Evolutionary conservation across 2,113 vertebrate genomes (phyloP).

Genomic region (Coryphaenoides rupestris): DNA sequence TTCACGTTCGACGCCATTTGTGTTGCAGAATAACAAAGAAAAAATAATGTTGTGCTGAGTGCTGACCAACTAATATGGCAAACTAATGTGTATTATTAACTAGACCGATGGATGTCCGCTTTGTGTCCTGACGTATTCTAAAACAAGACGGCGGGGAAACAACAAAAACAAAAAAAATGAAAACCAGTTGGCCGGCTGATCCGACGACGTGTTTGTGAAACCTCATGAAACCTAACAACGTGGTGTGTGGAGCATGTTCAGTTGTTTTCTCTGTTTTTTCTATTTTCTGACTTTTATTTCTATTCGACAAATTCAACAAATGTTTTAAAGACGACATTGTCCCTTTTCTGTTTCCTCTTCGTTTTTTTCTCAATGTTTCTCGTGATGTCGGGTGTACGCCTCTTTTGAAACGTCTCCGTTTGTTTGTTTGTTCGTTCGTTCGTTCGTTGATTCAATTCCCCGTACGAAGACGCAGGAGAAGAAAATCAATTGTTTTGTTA

Average conservation of each 20-base stretch:
- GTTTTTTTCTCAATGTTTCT: background rate
- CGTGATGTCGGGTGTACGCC: too few relatives aligned
- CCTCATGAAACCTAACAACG: slow-evolving; percentile 76
- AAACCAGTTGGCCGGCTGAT: slow-evolving; percentile 98
- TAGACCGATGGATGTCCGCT: slow-evolving; percentile 89
- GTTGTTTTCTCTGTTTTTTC: slow-evolving; percentile 69
- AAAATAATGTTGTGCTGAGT: too few relatives aligned
- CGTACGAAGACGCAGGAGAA: too few relatives aligned
- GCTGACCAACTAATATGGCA: slow-evolving; percentile 88
- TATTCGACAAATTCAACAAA: slow-evolving; percentile 98
- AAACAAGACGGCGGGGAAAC: slow-evolving; percentile 61
- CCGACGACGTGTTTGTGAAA: slow-evolving; percentile 80
- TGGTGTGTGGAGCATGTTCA: slow-evolving; percentile 97
- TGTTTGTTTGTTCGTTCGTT: too few relatives aligned
- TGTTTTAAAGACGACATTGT: slow-evolving; percentile 80
- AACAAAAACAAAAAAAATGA: slow-evolving; percentile 33
- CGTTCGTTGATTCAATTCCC: too few relatives aligned
- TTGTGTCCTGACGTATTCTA: slow-evolving; percentile 84
- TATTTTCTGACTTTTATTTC: slow-evolving; percentile 89
- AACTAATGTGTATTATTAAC: slow-evolving; percentile 90
- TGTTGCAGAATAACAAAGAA: slow-evolving; percentile 78
- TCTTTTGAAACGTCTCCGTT: too few relatives aligned
- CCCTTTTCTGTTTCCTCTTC: background rate
- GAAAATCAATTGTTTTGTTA: too few relatives aligned
- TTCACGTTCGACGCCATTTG: slow-evolving; percentile 64